A percentile compares a stretch with the other conserved stretches of the same genome.
Evolutionary conservation across 1,140 invertebrate species (phyloP).

Genomic region (Calycopis cecrops): DNA sequence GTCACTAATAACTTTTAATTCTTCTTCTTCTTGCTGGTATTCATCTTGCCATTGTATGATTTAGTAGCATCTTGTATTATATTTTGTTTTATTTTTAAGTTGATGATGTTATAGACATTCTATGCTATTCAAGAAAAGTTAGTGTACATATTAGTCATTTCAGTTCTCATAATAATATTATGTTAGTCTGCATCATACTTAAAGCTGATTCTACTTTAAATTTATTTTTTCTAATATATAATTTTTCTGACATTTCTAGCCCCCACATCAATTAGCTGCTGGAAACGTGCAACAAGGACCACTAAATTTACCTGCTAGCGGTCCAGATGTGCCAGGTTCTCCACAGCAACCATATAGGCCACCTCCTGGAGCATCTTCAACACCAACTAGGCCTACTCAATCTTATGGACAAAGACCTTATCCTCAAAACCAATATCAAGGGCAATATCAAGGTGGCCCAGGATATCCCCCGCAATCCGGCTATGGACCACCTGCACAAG

Average conservation of each 20-base stretch:
- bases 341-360: slow-evolving; percentile 61
- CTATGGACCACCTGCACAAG: slow-evolving; percentile 65
- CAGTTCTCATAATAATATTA: too few species aligned
- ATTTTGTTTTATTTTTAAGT: too few species aligned
- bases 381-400: slow-evolving; percentile 67
- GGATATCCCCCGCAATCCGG: slow-evolving; percentile 66
- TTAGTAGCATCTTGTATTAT: too few species aligned
- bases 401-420: slow-evolving; percentile 71
- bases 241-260: slow-evolving; percentile 45
- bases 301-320: slow-evolving; percentile 52
- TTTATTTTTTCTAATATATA: slow-evolving; percentile 5
- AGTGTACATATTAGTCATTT: too few species aligned
- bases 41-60: too few species aligned
- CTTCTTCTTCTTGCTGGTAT: too few species aligned
- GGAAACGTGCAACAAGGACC: slow-evolving; percentile 58
- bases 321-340: slow-evolving; percentile 50
- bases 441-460: slow-evolving; percentile 68
- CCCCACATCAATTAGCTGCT: slow-evolving; percentile 64
- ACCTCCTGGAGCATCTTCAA: slow-evolving; percentile 58
- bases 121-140: too few species aligned
- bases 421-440: slow-evolving; percentile 71
- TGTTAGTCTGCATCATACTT: too few species aligned
- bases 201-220: too few species aligned
- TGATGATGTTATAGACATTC: too few species aligned
- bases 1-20: too few species aligned